A percentile compares a stretch with the other conserved stretches of the same genome.
Evolutionary conservation across 2,888 invertebrate species (phyloP).

Genomic region (Prenolepis imparis): DNA sequence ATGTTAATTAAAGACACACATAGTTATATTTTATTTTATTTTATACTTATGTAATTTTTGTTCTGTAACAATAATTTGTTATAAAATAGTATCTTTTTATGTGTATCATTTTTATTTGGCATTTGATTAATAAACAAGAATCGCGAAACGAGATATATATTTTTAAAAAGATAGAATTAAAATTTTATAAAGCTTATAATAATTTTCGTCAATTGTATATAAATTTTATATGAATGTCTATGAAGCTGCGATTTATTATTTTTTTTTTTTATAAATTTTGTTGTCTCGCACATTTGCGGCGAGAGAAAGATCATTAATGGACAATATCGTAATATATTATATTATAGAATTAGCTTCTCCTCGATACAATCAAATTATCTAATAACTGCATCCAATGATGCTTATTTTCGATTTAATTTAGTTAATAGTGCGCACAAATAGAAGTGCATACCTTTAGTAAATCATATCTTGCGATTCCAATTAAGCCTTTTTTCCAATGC

Average conservation of each 20-base stretch:
- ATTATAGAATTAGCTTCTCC: slow-evolving; percentile 1
- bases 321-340: neutral
- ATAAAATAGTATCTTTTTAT: neutral
- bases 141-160: neutral
- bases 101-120: neutral
- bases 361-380: slow-evolving; percentile 7
- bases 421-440: slow-evolving; percentile 26
- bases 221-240: neutral
- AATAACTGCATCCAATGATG: neutral
- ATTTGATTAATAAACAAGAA: neutral
- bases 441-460: slow-evolving; percentile 10
- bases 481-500: slow-evolving; percentile 9
- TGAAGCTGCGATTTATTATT: neutral
- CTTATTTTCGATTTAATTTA: slow-evolving; percentile 14
- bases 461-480: slow-evolving; percentile 4
- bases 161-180: neutral
- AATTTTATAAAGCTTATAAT: neutral
- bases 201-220: neutral
- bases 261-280: neutral
- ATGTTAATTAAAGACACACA: neutral
- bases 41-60: neutral
- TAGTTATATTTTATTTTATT: neutral
- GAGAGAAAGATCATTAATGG: neutral
- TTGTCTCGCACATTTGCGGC: neutral
- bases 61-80: neutral